Conservation (phyloP, 2,888 invertebrate species). For the Troides aeacus region DNA sequence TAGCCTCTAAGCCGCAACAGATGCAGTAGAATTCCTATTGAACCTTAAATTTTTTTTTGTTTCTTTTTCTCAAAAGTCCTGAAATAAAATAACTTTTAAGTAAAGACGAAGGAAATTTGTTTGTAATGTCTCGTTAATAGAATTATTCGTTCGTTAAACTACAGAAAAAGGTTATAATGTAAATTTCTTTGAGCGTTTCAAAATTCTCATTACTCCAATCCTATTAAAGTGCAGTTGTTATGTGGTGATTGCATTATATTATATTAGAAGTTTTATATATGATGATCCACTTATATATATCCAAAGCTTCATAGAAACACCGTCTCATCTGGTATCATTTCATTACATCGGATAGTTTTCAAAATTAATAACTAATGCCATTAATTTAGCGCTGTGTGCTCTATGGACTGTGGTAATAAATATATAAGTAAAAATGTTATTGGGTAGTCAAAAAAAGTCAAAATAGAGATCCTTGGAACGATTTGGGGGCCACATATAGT, state of each 20-base stretch:
- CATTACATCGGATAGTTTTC: slow-evolving; percentile 9
- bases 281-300: slow-evolving; percentile 12
- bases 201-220: not conserved
- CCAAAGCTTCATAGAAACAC: slow-evolving; percentile 59
- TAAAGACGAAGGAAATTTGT: not conserved
- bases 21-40: too few species aligned
- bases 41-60: too few species aligned
- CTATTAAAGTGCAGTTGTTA: not conserved
- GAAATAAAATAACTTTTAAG: too few species aligned
- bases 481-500: too few species aligned
- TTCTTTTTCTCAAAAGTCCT: too few species aligned
- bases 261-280: slow-evolving; percentile 6
- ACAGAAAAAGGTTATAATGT: slow-evolving; percentile 1
- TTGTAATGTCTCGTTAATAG: not conserved
- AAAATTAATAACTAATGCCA: slow-evolving; percentile 10
- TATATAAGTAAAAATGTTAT: not conserved
- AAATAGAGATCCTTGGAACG: too few species aligned
- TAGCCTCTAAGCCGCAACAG: too few species aligned
- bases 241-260: slow-evolving; percentile 32
- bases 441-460: too few species aligned
- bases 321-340: slow-evolving; percentile 55
- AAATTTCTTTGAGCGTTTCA: slow-evolving; percentile 13
- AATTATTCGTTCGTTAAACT: not conserved
- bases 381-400: slow-evolving; percentile 23
- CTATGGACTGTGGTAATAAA: slow-evolving; percentile 7